Conservation (phyloP, 2,113 vertebrate genomes). For the Forbesichthys papilliferus region DNA sequence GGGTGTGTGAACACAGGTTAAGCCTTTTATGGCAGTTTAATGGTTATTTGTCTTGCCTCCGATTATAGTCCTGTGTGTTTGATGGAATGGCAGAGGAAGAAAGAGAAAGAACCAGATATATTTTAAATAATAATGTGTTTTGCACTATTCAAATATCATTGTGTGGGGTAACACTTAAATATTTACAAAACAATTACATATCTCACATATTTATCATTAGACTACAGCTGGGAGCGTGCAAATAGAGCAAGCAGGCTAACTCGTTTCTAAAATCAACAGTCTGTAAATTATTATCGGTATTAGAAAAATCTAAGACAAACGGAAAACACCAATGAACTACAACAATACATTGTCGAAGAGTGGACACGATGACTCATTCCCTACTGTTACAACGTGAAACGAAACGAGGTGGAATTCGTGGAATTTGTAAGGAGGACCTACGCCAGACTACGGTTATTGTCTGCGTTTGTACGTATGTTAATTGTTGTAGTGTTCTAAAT, state of each 20-base stretch:
- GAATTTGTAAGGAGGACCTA: constrained; percentile 46
- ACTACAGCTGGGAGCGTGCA: too few relatives aligned
- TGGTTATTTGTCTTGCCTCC: constrained; percentile 21
- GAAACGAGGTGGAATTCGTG: constrained; percentile 17
- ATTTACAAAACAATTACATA: too few relatives aligned
- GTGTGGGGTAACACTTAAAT: too few relatives aligned
- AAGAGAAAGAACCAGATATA: constrained; percentile 1
- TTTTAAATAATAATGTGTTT: constrained; percentile 21
- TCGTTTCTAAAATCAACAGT: neutral
- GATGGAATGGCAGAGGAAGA: constrained; percentile 13
- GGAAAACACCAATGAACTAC: constrained; percentile 4
- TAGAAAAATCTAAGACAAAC: neutral
- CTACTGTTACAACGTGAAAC: constrained; percentile 39
- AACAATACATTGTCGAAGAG: constrained; percentile 2
- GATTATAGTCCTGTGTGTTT: constrained; percentile 26
- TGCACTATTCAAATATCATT: neutral
- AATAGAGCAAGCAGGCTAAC: neutral
- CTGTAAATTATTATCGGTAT: too few relatives aligned
- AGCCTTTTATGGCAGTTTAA: constrained; percentile 11
- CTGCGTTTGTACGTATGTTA: neutral
- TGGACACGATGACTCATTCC: constrained; percentile 63
- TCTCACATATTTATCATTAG: too few relatives aligned
- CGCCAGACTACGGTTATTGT: neutral
- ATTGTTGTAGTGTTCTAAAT: too few relatives aligned
- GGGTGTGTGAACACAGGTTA: constrained; percentile 38